Base-by-base conservation (phyloP, 2,888 invertebrate genomes). In the Mythimna ferrago region DNA sequence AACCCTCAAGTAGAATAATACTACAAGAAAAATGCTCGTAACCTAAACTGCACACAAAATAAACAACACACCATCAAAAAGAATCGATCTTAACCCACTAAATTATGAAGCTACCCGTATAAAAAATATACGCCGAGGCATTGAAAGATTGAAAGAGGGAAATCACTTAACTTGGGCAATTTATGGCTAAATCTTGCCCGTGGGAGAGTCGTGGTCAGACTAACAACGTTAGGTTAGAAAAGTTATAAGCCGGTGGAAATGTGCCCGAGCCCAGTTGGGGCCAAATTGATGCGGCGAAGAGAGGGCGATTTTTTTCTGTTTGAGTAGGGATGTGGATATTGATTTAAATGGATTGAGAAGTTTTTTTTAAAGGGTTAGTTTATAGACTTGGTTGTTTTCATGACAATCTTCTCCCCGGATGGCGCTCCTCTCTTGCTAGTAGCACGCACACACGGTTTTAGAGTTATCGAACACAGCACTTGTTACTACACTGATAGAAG, bases 71-170 rank as follows among this genome's bases (percentile, higher is more conserved):
- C 6, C 73, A 76, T 68, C 63, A 65, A 80, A 82, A 73, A 66
- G 48, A 77, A 82, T 78, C 82, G 78, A 83, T 78, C 66, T 78
- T 75, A 80, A 74, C 85, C 86, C 82, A 87, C 89, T 90, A 88
- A 92, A 93, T 93, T 91, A 93, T 93, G 90, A 89, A 92, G 85
- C 88, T 87, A 87, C 87, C 75, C 64, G 79, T 88, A 87, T 91
- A 94, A 95, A 94, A 94, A 94, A 94, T 93, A 92, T 88, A 90
- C 92, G 82, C 90, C 65, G 86, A 93, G 93, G 95, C 95, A 95
- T 95, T 93, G 94, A 93, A 94, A 96, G 95, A 96, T 96, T 95
- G 96, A 95, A 95, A 93, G 94, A 95, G 94, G 94, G 89, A 91
- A 95, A 96, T 95, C 96, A 95, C 94, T 96, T 95, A 94, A 89